A percentile compares a stretch with the other conserved stretches of the same genome.
These are phyloP conservation scores for Halisarca cf. caerulea DNA, from an alignment of 37 sponge, comb jelly and placozoan genomes.

Conservation along the genomic window DNA sequence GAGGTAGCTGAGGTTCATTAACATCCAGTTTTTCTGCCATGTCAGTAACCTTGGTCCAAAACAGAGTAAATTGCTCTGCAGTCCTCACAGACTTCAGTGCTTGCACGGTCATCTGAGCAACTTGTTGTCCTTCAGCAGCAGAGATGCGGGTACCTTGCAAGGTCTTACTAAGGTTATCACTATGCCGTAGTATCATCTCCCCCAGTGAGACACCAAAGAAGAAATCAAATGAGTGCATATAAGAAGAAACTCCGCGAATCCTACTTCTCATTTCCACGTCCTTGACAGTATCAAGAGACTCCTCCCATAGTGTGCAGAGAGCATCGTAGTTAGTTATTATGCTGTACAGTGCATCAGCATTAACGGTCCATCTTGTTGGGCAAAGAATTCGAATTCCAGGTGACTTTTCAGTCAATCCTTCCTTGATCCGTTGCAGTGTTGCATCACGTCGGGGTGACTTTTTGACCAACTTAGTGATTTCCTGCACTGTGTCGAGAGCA, in stretches of 20 bases:
- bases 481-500: too few relatives aligned
- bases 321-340: slow-evolving; percentile 28
- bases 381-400: too few relatives aligned
- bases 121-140: slow-evolving; percentile 24
- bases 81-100: neutral
- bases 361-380: too few relatives aligned
- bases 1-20: slow-evolving; percentile 13
- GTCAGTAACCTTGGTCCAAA: slow-evolving; percentile 4
- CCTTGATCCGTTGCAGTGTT: too few relatives aligned
- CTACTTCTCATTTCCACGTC: slow-evolving; percentile 37
- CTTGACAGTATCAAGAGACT: slow-evolving; percentile 36
- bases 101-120: neutral
- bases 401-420: too few relatives aligned
- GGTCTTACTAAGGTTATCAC: slow-evolving; percentile 25
- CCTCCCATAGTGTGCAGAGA: slow-evolving; percentile 24
- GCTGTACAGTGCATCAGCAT: too few relatives aligned
- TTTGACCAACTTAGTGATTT: too few relatives aligned
- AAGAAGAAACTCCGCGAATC: slow-evolving; percentile 2
- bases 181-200: slow-evolving; percentile 25
- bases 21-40: slow-evolving; percentile 5
- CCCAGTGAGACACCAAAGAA: slow-evolving; percentile 5
- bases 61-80: neutral
- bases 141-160: neutral
- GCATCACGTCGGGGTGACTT: too few relatives aligned
- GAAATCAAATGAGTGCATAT: slow-evolving; percentile 29